Evolutionary conservation across 2,888 invertebrate genomes (phyloP).

Genomic region (Lapara coniferarum): DNA sequence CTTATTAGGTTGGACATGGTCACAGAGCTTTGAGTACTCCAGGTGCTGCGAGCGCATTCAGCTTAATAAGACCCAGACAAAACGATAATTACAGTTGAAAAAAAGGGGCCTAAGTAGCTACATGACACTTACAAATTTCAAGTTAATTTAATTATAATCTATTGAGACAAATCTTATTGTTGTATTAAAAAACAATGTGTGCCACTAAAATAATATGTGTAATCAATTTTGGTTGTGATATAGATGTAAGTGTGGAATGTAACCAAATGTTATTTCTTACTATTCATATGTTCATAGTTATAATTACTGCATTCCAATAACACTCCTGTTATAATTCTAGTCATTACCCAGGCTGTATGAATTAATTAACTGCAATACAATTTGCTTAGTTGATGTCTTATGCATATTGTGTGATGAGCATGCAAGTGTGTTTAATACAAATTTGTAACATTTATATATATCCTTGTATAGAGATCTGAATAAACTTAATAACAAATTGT

Average conservation of each 20-base stretch:
- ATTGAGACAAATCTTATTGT: constrained; percentile 28
- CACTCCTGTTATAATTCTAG: constrained; percentile 50
- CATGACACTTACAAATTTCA: constrained; percentile 1
- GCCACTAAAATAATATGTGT: constrained; percentile 51
- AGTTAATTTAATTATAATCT: constrained; percentile 2
- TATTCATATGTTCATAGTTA: constrained; percentile 32
- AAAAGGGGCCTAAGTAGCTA: too few species aligned
- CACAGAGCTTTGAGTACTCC: too few species aligned
- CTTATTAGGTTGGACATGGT: too few species aligned
- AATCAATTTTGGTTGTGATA: constrained; percentile 77
- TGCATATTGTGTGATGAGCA: constrained; percentile 56
- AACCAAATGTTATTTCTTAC: constrained; percentile 36
- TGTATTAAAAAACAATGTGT: constrained; percentile 38
- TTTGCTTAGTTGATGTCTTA: constrained; percentile 53
- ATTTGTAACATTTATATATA: constrained; percentile 59
- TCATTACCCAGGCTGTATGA: constrained; percentile 45
- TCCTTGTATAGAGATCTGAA: constrained; percentile 63
- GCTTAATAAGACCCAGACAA: too few species aligned
- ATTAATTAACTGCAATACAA: constrained; percentile 77
- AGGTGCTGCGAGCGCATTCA: too few species aligned
- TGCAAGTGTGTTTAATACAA: constrained; percentile 59
- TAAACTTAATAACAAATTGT: constrained; percentile 78
- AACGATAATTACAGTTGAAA: too few species aligned
- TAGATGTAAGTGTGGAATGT: constrained; percentile 54
- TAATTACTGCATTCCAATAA: constrained; percentile 42